Base-by-base conservation (phyloP, 1,140 invertebrate genomes). In the Thereuonema tuberculata region DNA sequence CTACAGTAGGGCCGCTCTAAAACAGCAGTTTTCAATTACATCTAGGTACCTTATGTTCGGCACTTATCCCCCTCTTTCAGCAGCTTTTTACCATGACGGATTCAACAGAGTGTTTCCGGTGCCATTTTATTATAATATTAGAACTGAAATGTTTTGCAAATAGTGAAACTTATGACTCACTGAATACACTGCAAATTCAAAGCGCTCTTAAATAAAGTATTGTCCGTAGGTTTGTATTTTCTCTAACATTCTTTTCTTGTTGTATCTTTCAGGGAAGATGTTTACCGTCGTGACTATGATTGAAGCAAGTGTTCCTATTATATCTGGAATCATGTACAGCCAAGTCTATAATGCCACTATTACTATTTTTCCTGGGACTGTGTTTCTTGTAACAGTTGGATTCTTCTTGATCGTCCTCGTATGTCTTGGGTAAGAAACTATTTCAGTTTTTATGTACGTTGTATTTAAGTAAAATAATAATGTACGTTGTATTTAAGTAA, bases 341-440 rank as follows among this genome's bases (percentile, higher is more conserved):
- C 23, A 55, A 55, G 53, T 55, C 9, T 55, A 55, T 21, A 55
- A 55, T 29, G 17, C 17, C 17, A 55, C 53, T 28, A 55, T 55
- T 5, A 55, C 12, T 12, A 29, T 28, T 9, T 55, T 55, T 29
- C 27, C 53, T 25, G 53, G 53, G 12, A 55, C 53, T 12, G 53
- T 55, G 5, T 55, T 55, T 29, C 24, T 55, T 26, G 53, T 55
- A 3, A 27, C 25, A 12, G 24, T 14, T 28, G 3, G 5, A 3
- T 9, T 55, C 17, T 55, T 27, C 21, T 27, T 29, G 5, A 5
- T 55, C 28, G 53, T 55, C 17, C 25, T 29, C 53, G 14, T 55
- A 14, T 9, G 14, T 29, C 23, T 55, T 14, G 27, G 25, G 53
- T 55, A 55, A 55, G 53, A 26, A 72, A 81, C 49, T 82, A 81